Evolutionary conservation across 1,140 invertebrate genomes (phyloP).

Genomic region (Bursaphelenchus mucronatus): DNA sequence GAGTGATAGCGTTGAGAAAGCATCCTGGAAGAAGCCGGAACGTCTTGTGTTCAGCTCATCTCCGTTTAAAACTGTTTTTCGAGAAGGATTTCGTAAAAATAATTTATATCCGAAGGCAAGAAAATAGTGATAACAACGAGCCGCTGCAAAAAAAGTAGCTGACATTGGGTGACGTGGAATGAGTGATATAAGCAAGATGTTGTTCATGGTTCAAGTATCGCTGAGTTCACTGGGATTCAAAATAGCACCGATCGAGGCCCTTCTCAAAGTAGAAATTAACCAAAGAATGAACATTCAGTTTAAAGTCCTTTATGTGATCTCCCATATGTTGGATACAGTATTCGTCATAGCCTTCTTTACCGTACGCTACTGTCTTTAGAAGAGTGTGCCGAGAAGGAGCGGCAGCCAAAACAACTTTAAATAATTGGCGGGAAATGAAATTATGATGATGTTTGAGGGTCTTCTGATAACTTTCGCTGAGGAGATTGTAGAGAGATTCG

Average conservation of each 20-base stretch:
- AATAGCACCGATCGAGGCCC: conserved; percentile 31
- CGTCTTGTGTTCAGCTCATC: too few species aligned
- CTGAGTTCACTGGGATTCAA: neutral
- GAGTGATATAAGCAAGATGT: neutral
- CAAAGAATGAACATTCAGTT: conserved; percentile 34
- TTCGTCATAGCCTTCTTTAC: conserved; percentile 42
- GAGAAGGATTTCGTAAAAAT: too few species aligned
- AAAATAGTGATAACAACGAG: neutral
- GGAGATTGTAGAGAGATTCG: conserved; percentile 29
- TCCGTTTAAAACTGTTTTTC: too few species aligned
- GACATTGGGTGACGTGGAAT: conserved; percentile 1
- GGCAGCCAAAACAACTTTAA: conserved; percentile 47
- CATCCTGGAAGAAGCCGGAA: too few species aligned
- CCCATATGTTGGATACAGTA: conserved; percentile 39
- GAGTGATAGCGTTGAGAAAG: too few species aligned
- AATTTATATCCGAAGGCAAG: too few species aligned
- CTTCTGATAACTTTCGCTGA: conserved; percentile 34
- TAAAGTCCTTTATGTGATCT: conserved; percentile 41
- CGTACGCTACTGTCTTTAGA: conserved; percentile 44
- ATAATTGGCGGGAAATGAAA: conserved; percentile 45
- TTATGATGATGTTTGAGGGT: conserved; percentile 47
- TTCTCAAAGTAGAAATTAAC: conserved; percentile 40
- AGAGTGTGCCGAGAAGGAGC: conserved; percentile 42
- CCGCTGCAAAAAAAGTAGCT: neutral
- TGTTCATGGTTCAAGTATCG: conserved; percentile 4